Evolutionary conservation across 2,113 vertebrate genomes (phyloP).

Genomic region (Sterna hirundo): DNA sequence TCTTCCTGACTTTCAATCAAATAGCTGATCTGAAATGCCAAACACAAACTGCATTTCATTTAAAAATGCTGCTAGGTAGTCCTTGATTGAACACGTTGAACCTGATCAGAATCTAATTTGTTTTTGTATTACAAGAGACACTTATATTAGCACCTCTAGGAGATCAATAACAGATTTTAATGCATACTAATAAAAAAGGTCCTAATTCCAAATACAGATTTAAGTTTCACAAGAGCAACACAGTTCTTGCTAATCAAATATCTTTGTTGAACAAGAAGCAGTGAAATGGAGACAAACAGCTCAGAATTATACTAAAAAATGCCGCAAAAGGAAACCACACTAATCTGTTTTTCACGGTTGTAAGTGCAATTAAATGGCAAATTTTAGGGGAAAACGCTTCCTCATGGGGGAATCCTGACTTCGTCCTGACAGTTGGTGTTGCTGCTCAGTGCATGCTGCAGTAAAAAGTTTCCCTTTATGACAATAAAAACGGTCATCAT

Average conservation of each 20-base stretch:
- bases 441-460: neutral
- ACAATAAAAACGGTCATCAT: slow-evolving; percentile 10
- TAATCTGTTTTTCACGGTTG: slow-evolving; percentile 41
- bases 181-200: slow-evolving; percentile 65
- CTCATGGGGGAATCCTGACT: neutral
- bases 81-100: slow-evolving; percentile 63
- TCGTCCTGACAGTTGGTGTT: neutral
- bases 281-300: slow-evolving; percentile 29
- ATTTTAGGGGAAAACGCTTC: slow-evolving; percentile 6
- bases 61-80: slow-evolving; percentile 56
- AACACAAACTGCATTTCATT: slow-evolving; percentile 64
- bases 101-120: slow-evolving; percentile 68
- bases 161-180: slow-evolving; percentile 60
- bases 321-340: slow-evolving; percentile 6
- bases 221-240: slow-evolving; percentile 29
- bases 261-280: slow-evolving; percentile 34
- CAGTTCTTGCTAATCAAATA: slow-evolving; percentile 39
- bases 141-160: slow-evolving; percentile 39
- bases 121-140: slow-evolving; percentile 10
- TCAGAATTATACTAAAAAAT: slow-evolving; percentile 22
- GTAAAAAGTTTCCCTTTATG: slow-evolving; percentile 32
- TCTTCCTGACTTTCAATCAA: slow-evolving; percentile 63
- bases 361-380: neutral
- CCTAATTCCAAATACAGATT: slow-evolving; percentile 24
- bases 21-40: slow-evolving; percentile 62